Evolutionary conservation across 2,797 vertebrate genomes (phyloP).

Genomic region (Gymnoscopelus braueri): DNA sequence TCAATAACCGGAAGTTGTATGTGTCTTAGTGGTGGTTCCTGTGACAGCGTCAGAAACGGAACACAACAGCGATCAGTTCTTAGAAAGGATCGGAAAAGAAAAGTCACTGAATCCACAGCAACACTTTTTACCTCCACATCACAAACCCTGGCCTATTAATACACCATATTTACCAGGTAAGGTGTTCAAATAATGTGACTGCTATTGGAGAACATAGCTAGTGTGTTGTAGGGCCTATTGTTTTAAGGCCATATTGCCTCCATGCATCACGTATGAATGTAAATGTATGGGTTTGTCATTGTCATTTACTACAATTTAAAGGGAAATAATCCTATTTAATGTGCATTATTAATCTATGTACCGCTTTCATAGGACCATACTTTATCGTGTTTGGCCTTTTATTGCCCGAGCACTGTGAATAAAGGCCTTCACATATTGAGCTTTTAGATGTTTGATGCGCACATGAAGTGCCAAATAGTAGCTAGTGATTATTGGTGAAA

Average conservation of each 20-base stretch:
- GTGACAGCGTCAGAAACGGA: constrained; percentile 64
- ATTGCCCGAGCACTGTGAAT: constrained; percentile 28
- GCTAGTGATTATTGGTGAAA: constrained; percentile 52
- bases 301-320: constrained; percentile 69
- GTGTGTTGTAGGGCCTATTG: constrained; percentile 53
- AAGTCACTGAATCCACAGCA: constrained; percentile 26
- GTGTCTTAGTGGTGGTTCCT: constrained; percentile 19
- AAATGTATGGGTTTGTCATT: constrained; percentile 70
- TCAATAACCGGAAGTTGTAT: constrained; percentile 23
- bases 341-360: constrained; percentile 5
- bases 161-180: constrained; percentile 57
- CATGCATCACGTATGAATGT: constrained; percentile 57
- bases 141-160: not conserved
- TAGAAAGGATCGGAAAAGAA: constrained; percentile 68
- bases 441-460: constrained; percentile 41
- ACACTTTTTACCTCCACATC: constrained; percentile 35
- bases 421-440: constrained; percentile 56
- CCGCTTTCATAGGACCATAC: constrained; percentile 18
- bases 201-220: not conserved
- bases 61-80: constrained; percentile 58
- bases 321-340: constrained; percentile 60
- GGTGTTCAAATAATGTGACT: constrained; percentile 17
- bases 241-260: constrained; percentile 58
- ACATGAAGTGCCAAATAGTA: constrained; percentile 45
- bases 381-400: constrained; percentile 45